Evolutionary conservation across 1,140 invertebrate genomes (phyloP).

Genomic region (Ditylenchus dipsaci): DNA sequence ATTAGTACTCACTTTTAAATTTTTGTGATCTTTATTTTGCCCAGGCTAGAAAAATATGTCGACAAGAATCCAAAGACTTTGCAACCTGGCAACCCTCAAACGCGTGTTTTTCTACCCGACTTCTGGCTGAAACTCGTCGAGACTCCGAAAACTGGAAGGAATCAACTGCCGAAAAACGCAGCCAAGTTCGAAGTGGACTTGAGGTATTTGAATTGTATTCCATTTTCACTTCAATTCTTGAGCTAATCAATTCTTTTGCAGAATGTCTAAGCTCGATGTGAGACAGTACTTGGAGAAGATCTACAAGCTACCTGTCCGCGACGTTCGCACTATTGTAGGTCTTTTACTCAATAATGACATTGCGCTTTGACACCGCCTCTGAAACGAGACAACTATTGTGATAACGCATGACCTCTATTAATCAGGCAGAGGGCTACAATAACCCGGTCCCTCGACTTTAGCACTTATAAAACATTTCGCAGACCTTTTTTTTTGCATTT

Average conservation of each 20-base stretch:
- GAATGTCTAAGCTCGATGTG: constrained; percentile 48
- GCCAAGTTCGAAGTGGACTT: constrained; percentile 53
- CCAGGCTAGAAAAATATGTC: neutral
- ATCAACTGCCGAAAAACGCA: constrained; percentile 48
- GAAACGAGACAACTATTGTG: neutral
- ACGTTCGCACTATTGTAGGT: constrained; percentile 44
- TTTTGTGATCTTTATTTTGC: too few species aligned
- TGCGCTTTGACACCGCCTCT: neutral
- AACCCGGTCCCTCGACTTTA: too few species aligned
- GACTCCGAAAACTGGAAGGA: constrained; percentile 35
- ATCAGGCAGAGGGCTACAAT: too few species aligned
- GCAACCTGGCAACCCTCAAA: constrained; percentile 55
- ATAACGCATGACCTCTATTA: too few species aligned
- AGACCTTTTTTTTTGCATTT: too few species aligned
- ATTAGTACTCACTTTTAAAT: too few species aligned
- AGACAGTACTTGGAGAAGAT: constrained; percentile 56
- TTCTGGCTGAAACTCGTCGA: constrained; percentile 55
- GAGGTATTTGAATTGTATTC: constrained; percentile 27
- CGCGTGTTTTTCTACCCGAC: constrained; percentile 52
- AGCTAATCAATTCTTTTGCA: constrained; percentile 6
- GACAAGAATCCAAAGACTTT: constrained; percentile 30
- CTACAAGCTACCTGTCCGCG: constrained; percentile 54
- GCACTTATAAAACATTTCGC: too few species aligned
- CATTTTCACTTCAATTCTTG: neutral
- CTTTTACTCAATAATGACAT: neutral